Base-by-base conservation (phyloP, 2,113 vertebrate genomes). In the Pantherophis guttatus region DNA sequence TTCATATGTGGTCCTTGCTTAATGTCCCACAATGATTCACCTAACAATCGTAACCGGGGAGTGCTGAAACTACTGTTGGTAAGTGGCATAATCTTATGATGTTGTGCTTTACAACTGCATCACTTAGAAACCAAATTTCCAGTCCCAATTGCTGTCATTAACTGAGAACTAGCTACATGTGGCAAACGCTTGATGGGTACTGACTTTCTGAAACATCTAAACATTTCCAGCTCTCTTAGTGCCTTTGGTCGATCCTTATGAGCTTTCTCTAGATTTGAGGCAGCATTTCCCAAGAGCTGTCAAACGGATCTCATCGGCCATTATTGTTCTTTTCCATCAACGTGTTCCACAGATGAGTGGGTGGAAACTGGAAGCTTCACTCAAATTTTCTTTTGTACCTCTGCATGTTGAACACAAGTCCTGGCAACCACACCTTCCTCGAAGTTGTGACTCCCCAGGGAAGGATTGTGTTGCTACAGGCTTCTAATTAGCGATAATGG, bases 331-430 rank as follows among this genome's bases (percentile, higher is more conserved):
- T 52, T 90, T 90, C 88, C 94, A 85, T 55, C 86, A 12, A 39
- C 85, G 92, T 93, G 95, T 93, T 95, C 95, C 96, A 87, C 93
- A 92, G 94, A 96, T 91, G 81, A 88, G 88, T 95, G 91, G 94
- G 93, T 93, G 94, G 96, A 95, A 95, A 95, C 96, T 96, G 96
- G 96, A 97, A 96, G 91, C 91, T 92, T 96, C 92, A 81, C 94
- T 95, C 92, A 94, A 54, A 2, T 93, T 90, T 90, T 92, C 9
- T 88, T 95, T 95, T 92, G 92, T 95, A 91, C 93, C 94, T 53
- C 86, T 93, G 23, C 50, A 52, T 88, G 94, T 95, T 86, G 94
- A 91, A 95, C 96, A 94, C 92, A 88, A 92, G 39, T 92, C n/a
- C 48, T 96, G 33, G 0, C 96, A 53, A 17, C 94, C 90, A 62